Conservation (phyloP, 2,888 invertebrate genomes). For the Cecidostiba fungosa region DNA sequence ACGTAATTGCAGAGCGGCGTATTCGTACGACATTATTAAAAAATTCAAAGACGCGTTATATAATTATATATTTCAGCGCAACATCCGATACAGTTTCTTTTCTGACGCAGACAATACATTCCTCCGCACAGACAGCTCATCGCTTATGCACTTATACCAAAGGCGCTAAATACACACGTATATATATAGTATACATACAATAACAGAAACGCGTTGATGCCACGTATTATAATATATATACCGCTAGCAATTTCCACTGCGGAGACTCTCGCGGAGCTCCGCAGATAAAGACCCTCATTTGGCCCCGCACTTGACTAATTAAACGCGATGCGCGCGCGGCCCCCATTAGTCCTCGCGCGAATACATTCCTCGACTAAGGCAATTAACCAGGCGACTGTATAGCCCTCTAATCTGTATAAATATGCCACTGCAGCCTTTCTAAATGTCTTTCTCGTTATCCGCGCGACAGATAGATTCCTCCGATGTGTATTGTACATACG, state of each 20-base stretch:
- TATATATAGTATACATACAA: not conserved
- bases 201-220: too few relatives aligned
- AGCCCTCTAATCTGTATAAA: not conserved
- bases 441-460: conserved; percentile 19
- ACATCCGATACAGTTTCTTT: not conserved
- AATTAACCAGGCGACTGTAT: not conserved
- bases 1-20: not conserved
- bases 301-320: conserved; percentile 11
- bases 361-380: not conserved
- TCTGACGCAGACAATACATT: not conserved
- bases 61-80: too few relatives aligned
- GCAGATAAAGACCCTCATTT: conserved; percentile 6
- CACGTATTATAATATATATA: not conserved
- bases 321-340: not conserved
- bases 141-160: conserved; percentile 5
- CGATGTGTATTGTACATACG: not conserved
- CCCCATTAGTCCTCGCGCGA: conserved; percentile 10
- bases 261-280: not conserved
- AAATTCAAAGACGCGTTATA: too few relatives aligned
- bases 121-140: not conserved
- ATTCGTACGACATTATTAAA: not conserved
- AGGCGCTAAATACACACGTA: conserved; percentile 38
- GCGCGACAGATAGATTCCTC: not conserved
- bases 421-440: not conserved
- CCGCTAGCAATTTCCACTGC: not conserved